Base-by-base conservation (phyloP, 2,797 vertebrate species). In the Acanthiza pusilla region DNA sequence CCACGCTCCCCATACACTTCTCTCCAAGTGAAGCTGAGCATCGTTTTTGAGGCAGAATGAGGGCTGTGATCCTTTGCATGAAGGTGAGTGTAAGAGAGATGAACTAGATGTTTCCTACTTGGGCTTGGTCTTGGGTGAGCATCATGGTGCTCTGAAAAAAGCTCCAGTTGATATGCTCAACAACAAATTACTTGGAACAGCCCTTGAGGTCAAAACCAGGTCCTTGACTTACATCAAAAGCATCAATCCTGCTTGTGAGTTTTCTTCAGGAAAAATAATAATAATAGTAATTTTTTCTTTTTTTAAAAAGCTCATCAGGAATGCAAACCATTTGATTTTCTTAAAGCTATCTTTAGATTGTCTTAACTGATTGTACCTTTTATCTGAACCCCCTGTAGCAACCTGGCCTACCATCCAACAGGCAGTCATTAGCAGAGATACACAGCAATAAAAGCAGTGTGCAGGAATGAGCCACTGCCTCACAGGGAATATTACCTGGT, bases 161-260 rank as follows among this genome's bases (percentile, higher is more conserved):
- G n/a, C 3, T 43, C 16, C 34, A 38, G 12, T 7, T 1, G 2
- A 27, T 1, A 0, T 50, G 36, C 26, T 71, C 0, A 0, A 36
- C 30, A 23, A 3, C 0, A 6, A 58, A 22, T 25, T 42, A 34
- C 38, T 51, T 55, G 21, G 30, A 93, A 62, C 32, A 55, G 16
- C 16, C 4, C 45, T 77, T n/a, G 15, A 50, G 63, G 17, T 48
- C 42, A 55, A 67, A 73, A 75, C 9, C 13, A 15, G 11, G 65
- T 42, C 70, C 40, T 47, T 47, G 27, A n/a, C n/a, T 85, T 93
- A n/a, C 51, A 23, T 16, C 22, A 32, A 62, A 77, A 86, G 26
- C 16, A 36, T 22, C 32, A 38, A 29, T 60, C 26, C 38, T 78
- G 61, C 42, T 73, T 78, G 20, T 0, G 0, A 80, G 38, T 47